Evolutionary conservation across 2,888 invertebrate genomes (phyloP).

Genomic region (Drosophila kambysellisi): DNA sequence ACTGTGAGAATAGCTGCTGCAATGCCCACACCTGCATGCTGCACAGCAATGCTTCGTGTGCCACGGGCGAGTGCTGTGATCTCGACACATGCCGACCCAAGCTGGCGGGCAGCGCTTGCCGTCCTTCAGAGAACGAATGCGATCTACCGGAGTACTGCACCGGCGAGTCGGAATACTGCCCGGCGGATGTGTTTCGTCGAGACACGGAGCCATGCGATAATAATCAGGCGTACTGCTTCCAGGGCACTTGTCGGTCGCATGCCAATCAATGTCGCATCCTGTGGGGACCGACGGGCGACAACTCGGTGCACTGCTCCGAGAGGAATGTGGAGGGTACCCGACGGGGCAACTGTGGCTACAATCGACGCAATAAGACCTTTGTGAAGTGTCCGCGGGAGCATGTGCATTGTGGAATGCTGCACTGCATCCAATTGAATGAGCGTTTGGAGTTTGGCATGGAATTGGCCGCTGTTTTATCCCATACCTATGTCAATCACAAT

Average conservation of each 20-base stretch:
- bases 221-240: slow-evolving; percentile 94
- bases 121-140: slow-evolving; percentile 94
- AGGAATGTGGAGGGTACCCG: slow-evolving; percentile 92
- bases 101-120: slow-evolving; percentile 88
- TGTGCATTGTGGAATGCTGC: slow-evolving; percentile 95
- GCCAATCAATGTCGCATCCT: slow-evolving; percentile 95
- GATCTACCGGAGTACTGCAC: slow-evolving; percentile 98
- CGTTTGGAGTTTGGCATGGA: slow-evolving; percentile 97
- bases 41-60: slow-evolving; percentile 95
- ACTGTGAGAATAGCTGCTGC: slow-evolving; percentile 94
- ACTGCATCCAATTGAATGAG: slow-evolving; percentile 97
- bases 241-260: slow-evolving; percentile 94
- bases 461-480: slow-evolving; percentile 92
- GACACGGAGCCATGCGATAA: slow-evolving; percentile 93
- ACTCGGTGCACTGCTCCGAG: slow-evolving; percentile 93
- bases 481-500: slow-evolving; percentile 92
- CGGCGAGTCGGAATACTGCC: slow-evolving; percentile 97
- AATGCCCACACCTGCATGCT: slow-evolving; percentile 94
- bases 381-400: slow-evolving; percentile 90
- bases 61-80: slow-evolving; percentile 98
- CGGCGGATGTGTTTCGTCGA: slow-evolving; percentile 94
- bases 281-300: slow-evolving; percentile 96
- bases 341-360: slow-evolving; percentile 97
- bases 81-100: slow-evolving; percentile 87
- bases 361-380: slow-evolving; percentile 90